Evolutionary conservation across 2,113 vertebrate species (phyloP).

Genomic region (Corvus moneduloides): DNA sequence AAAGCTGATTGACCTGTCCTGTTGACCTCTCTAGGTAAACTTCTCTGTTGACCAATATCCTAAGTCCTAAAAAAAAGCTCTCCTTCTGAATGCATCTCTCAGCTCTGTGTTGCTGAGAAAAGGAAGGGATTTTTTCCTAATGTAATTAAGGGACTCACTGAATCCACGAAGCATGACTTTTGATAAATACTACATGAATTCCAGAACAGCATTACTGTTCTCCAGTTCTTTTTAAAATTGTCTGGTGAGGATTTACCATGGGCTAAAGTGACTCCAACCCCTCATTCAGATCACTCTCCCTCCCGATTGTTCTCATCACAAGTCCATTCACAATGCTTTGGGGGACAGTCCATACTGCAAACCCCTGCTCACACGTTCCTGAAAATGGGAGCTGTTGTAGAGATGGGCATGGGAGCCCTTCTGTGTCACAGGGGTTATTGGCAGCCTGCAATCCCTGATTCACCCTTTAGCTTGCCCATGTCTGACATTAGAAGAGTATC

Average conservation of each 20-base stretch:
- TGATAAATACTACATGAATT: neutral
- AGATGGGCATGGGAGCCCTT: neutral
- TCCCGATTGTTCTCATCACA: neutral
- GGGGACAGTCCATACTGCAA: fast-evolving
- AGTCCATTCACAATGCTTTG: neutral
- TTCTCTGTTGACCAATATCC: neutral
- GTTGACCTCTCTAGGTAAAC: neutral
- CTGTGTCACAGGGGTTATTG: neutral
- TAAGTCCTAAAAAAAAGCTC: neutral
- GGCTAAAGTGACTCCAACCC: neutral
- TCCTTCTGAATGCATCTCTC: neutral
- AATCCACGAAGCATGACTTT: neutral
- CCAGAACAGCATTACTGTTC: neutral
- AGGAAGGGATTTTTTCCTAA: neutral
- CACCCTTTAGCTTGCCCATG: neutral
- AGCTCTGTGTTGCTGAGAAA: neutral
- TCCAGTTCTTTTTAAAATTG: neutral
- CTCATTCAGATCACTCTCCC: neutral
- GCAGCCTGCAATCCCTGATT: neutral
- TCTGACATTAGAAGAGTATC: neutral
- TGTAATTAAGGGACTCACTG: neutral
- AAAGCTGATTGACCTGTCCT: neutral
- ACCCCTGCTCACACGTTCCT: neutral
- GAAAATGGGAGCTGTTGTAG: neutral
- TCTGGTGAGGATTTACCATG: neutral